These are phyloP conservation scores for Tipula helvola DNA, from an alignment of 2,888 invertebrate genomes.

Conservation along the genomic window DNA sequence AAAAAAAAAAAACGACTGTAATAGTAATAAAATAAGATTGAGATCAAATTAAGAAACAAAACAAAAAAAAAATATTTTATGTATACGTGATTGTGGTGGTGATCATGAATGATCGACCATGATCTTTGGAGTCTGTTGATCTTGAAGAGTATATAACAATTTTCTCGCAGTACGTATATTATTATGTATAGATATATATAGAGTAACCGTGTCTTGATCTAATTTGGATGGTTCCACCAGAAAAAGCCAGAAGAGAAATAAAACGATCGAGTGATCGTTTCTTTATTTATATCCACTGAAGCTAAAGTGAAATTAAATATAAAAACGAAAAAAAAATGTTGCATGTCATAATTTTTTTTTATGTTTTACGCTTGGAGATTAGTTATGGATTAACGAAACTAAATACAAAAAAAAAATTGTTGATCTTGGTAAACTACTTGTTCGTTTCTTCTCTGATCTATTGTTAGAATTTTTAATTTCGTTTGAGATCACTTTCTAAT, in stretches of 20 bases:
- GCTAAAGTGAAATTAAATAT: neutral
- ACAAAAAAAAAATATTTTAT: neutral
- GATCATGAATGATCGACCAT: conserved; percentile 4
- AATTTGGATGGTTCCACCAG: neutral
- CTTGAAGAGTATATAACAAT: neutral
- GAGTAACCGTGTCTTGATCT: neutral
- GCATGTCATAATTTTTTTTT: neutral
- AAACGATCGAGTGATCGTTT: neutral
- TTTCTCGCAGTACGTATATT: neutral
- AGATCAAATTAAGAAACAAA: neutral
- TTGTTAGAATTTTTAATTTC: conserved; percentile 4
- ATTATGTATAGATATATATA: neutral
- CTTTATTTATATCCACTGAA: neutral
- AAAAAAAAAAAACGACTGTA: neutral
- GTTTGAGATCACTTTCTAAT: conserved; percentile 4
- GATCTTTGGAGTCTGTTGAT: conserved; percentile 4
- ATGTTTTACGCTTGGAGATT: neutral
- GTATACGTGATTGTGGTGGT: neutral
- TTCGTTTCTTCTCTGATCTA: neutral
- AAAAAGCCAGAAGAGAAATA: neutral
- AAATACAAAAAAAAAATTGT: neutral
- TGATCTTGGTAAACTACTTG: neutral
- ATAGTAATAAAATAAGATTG: conserved; percentile 4
- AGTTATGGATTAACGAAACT: neutral
- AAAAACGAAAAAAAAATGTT: neutral